Conservation (phyloP, 2,113 vertebrate species). For the Sinocyclocheilus maitianheensis region DNA sequence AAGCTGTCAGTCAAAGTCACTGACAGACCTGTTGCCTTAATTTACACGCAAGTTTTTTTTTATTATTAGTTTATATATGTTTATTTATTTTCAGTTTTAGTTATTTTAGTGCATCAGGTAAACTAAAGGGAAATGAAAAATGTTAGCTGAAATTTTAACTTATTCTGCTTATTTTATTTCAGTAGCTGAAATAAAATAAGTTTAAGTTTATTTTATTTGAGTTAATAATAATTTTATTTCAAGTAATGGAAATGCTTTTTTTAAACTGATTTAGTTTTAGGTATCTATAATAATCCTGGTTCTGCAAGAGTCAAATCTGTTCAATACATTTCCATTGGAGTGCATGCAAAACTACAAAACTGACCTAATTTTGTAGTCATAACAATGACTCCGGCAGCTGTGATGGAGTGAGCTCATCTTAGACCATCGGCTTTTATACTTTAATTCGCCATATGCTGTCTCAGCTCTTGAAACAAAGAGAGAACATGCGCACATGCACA, state of each 20-base stretch:
- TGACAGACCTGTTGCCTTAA: not conserved
- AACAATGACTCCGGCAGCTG: slow-evolving; percentile 62
- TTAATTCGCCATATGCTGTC: slow-evolving; percentile 70
- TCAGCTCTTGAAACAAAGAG: slow-evolving; percentile 55
- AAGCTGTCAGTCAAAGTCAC: not conserved
- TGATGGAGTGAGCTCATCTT: slow-evolving; percentile 59
- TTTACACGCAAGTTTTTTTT: not conserved
- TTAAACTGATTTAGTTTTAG: not conserved
- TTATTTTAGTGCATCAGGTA: not conserved
- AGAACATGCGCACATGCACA: slow-evolving; percentile 31
- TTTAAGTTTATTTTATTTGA: too few relatives aligned
- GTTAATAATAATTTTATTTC: too few relatives aligned
- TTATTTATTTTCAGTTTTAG: not conserved
- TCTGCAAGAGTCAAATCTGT: not conserved
- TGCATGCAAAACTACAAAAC: slow-evolving; percentile 19
- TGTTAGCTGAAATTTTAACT: too few relatives aligned
- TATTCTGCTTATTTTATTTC: too few relatives aligned
- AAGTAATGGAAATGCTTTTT: not conserved
- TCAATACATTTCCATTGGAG: not conserved
- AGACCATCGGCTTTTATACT: slow-evolving; percentile 65
- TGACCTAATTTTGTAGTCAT: slow-evolving; percentile 63
- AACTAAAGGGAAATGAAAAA: too few relatives aligned
- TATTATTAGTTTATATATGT: too few relatives aligned
- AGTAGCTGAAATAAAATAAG: too few relatives aligned
- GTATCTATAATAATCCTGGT: too few relatives aligned